Percentiles rank a stretch among this genome's conserved stretches.
These are phyloP conservation scores for Dryococelus australis DNA, from an alignment of 2,888 invertebrate species.

Conservation along the genomic window DNA sequence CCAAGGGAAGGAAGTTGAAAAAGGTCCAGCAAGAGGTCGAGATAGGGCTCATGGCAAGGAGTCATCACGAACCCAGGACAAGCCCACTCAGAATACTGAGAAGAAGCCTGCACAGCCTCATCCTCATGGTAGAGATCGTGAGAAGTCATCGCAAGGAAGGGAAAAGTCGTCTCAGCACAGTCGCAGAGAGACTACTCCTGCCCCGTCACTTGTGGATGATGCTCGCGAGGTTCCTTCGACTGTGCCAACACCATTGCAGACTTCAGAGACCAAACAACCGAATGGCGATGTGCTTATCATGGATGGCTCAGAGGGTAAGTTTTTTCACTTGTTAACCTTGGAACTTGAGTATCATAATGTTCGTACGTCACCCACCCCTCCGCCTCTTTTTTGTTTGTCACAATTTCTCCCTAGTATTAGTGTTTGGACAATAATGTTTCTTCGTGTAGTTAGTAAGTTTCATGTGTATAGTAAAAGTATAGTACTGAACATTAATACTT, in stretches of 20 bases:
- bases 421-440: too few relatives aligned
- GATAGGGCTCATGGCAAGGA: conserved; percentile 23
- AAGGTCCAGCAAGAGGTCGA: conserved; percentile 18
- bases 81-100: not conserved
- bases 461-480: too few relatives aligned
- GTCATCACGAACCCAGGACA: too few relatives aligned
- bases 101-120: conserved; percentile 33
- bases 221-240: not conserved
- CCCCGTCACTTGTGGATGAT: conserved; percentile 21
- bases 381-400: too few relatives aligned
- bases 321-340: not conserved
- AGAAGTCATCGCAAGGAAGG: conserved; percentile 36
- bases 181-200: not conserved
- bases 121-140: conserved; percentile 31
- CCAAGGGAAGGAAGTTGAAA: not conserved
- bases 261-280: not conserved
- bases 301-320: conserved; percentile 1
- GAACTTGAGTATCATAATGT: too few relatives aligned
- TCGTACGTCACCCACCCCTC: too few relatives aligned
- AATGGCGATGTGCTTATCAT: not conserved
- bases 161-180: conserved; percentile 25
- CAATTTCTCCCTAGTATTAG: too few relatives aligned
- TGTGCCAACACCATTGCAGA: not conserved
- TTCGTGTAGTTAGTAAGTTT: too few relatives aligned
- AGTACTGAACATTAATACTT: too few relatives aligned